These are phyloP conservation scores for Dendrolimus pini DNA, from an alignment of 2,888 invertebrate species.

Conservation along the genomic window DNA sequence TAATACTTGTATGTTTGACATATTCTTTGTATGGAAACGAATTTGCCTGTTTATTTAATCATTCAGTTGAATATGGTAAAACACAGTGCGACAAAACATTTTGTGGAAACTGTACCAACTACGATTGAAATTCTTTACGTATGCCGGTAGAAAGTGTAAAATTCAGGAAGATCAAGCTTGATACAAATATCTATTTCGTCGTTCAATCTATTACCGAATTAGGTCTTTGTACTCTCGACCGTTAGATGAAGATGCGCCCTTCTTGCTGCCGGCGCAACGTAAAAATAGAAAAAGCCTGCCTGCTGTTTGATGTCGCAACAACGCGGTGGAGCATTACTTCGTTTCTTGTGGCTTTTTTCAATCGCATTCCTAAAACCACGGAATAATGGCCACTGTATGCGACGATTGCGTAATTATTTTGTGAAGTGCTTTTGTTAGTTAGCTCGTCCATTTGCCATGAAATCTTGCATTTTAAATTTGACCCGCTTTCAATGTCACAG, in stretches of 20 bases:
- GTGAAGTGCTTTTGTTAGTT: slow-evolving; percentile 4
- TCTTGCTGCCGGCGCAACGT: slow-evolving; percentile 19
- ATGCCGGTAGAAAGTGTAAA: no score
- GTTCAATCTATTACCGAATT: slow-evolving; percentile 15
- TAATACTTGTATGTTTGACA: slow-evolving; percentile 13
- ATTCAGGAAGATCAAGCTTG: no score
- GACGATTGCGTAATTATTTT: slow-evolving; percentile 22
- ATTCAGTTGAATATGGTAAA: neutral
- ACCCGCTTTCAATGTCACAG: neutral
- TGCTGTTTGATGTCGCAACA: slow-evolving; percentile 16
- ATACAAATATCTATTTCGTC: neutral
- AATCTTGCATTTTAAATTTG: neutral
- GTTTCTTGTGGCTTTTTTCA: slow-evolving; percentile 30
- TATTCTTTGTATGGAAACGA: slow-evolving; percentile 1
- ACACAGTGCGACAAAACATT: neutral
- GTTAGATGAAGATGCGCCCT: slow-evolving; percentile 15
- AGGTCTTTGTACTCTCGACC: slow-evolving; percentile 12
- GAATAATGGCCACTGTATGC: slow-evolving; percentile 8
- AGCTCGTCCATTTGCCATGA: neutral
- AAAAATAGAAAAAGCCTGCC: slow-evolving; percentile 22
- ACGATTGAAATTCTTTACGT: no score
- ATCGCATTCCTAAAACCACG: slow-evolving; percentile 30
- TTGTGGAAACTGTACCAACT: no score
- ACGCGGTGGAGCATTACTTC: slow-evolving; percentile 15
- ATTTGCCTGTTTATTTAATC: neutral